A percentile compares a stretch with the other conserved stretches of the same genome.
phyloP scores from a whole-genome alignment of 2,797 vertebrate species.

The Myripristis murdjan region DNA sequence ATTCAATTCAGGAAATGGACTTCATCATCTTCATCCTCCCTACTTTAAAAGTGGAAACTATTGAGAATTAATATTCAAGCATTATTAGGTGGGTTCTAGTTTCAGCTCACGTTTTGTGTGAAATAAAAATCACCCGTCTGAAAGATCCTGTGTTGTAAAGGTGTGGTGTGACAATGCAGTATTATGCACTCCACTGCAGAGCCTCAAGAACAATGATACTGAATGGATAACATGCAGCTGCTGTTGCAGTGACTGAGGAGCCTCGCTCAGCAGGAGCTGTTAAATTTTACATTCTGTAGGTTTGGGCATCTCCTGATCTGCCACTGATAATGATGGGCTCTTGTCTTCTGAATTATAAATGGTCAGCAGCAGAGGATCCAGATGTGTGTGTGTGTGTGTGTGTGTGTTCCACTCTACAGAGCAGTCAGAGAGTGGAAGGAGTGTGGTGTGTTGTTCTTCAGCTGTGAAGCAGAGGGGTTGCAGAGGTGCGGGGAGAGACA shows the following conservation, averaged over 20 bases:
- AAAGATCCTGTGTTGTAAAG: background rate
- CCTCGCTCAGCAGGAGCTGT: slow-evolving; percentile 26
- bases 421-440: slow-evolving; percentile 64
- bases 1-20: too few relatives aligned
- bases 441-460: slow-evolving; percentile 72
- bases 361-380: slow-evolving; percentile 35
- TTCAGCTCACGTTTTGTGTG: background rate
- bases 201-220: background rate
- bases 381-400: background rate
- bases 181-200: background rate
- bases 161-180: background rate
- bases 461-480: slow-evolving; percentile 62
- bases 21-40: too few relatives aligned
- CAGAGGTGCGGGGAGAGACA: slow-evolving; percentile 63
- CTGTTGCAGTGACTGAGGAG: too few relatives aligned
- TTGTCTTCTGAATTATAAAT: slow-evolving; percentile 48
- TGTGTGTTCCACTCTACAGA: slow-evolving; percentile 59
- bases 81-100: background rate
- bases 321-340: slow-evolving; percentile 7
- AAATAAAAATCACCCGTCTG: too few relatives aligned
- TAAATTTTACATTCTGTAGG: slow-evolving; percentile 3
- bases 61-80: too few relatives aligned
- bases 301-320: slow-evolving; percentile 1
- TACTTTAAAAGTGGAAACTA: too few relatives aligned
- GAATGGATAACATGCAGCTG: background rate